Conservation (phyloP, 2,113 vertebrate genomes). For the Rhagologus leucostigma region DNA sequence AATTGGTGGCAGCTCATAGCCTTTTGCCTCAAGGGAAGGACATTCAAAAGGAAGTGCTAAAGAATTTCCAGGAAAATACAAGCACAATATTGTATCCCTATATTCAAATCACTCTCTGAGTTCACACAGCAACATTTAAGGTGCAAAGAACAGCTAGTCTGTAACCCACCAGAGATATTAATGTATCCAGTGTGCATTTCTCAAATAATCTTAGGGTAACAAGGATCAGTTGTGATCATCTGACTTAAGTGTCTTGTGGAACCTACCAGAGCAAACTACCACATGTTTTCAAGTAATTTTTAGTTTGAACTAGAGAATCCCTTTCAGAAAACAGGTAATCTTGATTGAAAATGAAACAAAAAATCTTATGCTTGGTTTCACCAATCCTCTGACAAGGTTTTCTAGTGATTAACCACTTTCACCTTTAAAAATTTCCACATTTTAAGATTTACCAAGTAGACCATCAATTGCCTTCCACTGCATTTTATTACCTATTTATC, state of each 20-base stretch:
- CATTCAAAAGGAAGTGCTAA: not conserved
- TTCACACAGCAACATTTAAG: not conserved
- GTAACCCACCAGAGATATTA: not conserved
- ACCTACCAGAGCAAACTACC: not conserved
- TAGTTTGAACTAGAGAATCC: not conserved
- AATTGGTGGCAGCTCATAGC: not conserved
- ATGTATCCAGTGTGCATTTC: not conserved
- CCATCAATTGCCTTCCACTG: not conserved
- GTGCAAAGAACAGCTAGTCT: not conserved
- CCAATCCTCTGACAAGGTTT: not conserved
- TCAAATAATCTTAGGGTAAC: not conserved
- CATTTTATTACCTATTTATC: not conserved
- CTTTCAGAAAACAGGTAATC: not conserved
- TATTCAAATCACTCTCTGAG: not conserved
- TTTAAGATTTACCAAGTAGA: not conserved
- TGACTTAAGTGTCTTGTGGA: not conserved
- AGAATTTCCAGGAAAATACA: not conserved
- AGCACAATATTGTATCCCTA: not conserved
- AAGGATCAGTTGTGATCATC: not conserved
- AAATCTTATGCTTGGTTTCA: not conserved
- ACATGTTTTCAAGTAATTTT: not conserved
- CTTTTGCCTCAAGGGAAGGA: not conserved
- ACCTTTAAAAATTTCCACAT: not conserved
- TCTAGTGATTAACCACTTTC: not conserved
- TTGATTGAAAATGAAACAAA: not conserved